These are phyloP conservation scores for Podarcis lilfordi DNA, from an alignment of 2,797 vertebrate genomes.

Conservation along the genomic window DNA sequence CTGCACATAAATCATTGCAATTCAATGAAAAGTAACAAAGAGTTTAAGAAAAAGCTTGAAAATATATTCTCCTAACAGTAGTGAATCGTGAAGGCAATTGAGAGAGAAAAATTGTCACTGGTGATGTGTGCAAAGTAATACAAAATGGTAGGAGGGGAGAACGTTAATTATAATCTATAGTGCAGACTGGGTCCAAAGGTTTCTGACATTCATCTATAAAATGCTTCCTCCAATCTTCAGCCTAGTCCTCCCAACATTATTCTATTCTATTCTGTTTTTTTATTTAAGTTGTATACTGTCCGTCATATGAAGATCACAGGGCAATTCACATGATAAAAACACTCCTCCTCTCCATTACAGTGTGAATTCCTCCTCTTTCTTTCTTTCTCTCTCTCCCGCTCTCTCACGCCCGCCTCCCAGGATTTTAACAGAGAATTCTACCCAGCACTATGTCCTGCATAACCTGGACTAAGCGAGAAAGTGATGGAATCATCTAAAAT, in stretches of 20 bases:
- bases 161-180: neutral
- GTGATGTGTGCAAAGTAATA: neutral
- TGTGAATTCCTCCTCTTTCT: neutral
- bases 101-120: neutral
- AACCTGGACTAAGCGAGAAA: no score
- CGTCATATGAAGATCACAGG: no score
- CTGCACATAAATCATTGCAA: constrained; percentile 48
- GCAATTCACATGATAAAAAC: no score
- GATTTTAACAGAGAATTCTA: neutral
- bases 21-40: constrained; percentile 17
- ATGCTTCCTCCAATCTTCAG: neutral
- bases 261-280: no score
- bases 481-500: no score
- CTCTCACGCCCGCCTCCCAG: no score
- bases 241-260: neutral
- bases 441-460: neutral
- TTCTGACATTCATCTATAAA: neutral
- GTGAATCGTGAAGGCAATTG: neutral
- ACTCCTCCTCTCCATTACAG: neutral
- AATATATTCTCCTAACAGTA: neutral
- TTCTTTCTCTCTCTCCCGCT: no score
- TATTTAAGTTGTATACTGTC: no score
- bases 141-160: neutral
- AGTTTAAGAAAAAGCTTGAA: constrained; percentile 9
- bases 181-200: neutral